Base-by-base conservation (phyloP, 2,888 invertebrate species). In the Ephialtes manifestator region DNA sequence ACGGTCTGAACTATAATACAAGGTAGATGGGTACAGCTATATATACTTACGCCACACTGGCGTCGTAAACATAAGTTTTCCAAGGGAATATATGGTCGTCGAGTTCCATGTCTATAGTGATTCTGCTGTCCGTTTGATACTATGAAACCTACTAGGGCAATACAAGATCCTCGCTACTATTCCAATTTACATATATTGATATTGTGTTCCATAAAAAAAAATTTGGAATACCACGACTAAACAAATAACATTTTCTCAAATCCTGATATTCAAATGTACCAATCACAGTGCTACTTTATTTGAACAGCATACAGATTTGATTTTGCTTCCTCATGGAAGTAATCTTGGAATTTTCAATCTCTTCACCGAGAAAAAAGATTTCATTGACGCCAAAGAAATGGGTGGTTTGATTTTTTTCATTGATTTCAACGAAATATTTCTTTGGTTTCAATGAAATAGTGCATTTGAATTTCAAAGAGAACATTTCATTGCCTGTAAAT, bases 51-150 rank as follows among this genome's bases (percentile, higher is more conserved):
- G 65, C 63, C 67, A 63, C 63, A 68, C 60, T 68, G 51, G 20
- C 79, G 55, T 79, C 79, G 75, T 83, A 79, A 83, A 83, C 75
- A 75, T 75, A 75, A 78, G 83, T 83, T 83, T 79, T 63, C 24
- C 68, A 58, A 46, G 20, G 35, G 53, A 75, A 75, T 67, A 74
- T 83, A n/a, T 46, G 53, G 60, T 83, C 70, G 63, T 58, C 43
- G 60, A 65, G 20, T 53, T 43, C 3, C 24, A 48, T 5, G 20
- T 28, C 35, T 75, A 48, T 31, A 48, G 48, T 43, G 35, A 15
- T 31, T 10, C 35, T 51, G 63, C 24, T 60, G 8, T 18, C 28
- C 28, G 24, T 51, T 71, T 70, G 7, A 10, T 43, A 63, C 43
- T 53, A 35, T 51, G 28, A 71, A 71, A 71, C 15, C 24, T 51